Evolutionary conservation across 2,888 invertebrate species (phyloP), one percentile per base, ranked within the genome.

Genomic region (Cheiracanthium punctorium): DNA sequence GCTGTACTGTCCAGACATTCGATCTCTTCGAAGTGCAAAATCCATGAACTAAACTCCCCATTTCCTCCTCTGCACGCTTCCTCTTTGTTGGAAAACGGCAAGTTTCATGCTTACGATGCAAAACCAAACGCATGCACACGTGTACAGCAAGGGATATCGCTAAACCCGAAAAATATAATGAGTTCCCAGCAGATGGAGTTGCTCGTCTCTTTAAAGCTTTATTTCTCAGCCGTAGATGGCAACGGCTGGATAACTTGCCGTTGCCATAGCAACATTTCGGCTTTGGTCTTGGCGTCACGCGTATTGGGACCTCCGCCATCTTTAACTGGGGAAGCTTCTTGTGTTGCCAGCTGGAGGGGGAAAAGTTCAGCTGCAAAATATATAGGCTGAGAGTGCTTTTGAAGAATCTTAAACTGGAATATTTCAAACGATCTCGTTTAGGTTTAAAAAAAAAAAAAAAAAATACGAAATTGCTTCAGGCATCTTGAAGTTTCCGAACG

Each of bases 151-250:
- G 67, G 69, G 33, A 69, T 69, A 69, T 37, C 32, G 69, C 69
- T n/a, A 41, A 67, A 65, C 71, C 48, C 70, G 71, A 71, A 82
- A 71, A 85, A 85, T 79, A 58, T 85, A 85, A 85, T 85, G 84
- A 85, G 79, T 74, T 85, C 84, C 84, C 84, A 79, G 74, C 73
- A 85, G 84, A 79, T 79, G 84, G 84, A 73, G 67, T 74, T 69
- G 69, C 32, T 58, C 79, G 67, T 72, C 69, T 80, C 77, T 79
- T 65, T 73, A 84, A 74, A 67, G 84, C 79, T 85, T 74, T 85
- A 74, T 79, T 79, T 73, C 52, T 67, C 84, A 52, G 79, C 33
- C 67, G 41, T 75, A 30, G 82, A 71, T 72, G 79, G 84, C 79
- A 79, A 85, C 79, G 79, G 82, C 29, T 52, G 82, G 82, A 82